A percentile compares a stretch with the other conserved stretches of the same genome.
Evolutionary conservation across 2,888 invertebrate species (phyloP).

Genomic region (Diloba caeruleocephala): DNA sequence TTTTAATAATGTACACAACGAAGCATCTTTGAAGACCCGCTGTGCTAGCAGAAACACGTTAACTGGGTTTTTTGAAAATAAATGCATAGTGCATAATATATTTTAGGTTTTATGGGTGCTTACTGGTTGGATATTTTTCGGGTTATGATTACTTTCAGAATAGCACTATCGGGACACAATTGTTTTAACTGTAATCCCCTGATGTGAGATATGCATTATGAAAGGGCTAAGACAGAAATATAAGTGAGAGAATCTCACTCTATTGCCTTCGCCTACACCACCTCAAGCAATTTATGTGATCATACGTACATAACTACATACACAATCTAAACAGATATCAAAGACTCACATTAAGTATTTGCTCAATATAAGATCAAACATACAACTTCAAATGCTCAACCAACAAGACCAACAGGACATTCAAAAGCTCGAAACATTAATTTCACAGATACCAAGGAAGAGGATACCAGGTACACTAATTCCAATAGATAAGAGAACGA

Average conservation of each 20-base stretch:
- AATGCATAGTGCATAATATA: constrained; percentile 42
- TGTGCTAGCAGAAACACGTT: constrained; percentile 54
- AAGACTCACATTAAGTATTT: constrained; percentile 46
- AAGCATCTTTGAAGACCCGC: constrained; percentile 74
- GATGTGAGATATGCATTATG: no score
- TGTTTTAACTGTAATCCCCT: background rate
- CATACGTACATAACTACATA: constrained; percentile 19
- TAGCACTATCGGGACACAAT: background rate
- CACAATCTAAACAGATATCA: constrained; percentile 47
- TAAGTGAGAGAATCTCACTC: background rate
- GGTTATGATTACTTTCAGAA: background rate
- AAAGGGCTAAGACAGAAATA: background rate
- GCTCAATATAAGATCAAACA: constrained; percentile 48
- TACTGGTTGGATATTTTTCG: constrained; percentile 4
- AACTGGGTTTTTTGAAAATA: constrained; percentile 38
- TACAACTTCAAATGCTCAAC: constrained; percentile 44
- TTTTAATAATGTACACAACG: constrained; percentile 73
- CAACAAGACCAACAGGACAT: constrained; percentile 43
- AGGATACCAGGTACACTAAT: constrained; percentile 38
- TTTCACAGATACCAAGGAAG: constrained; percentile 34
- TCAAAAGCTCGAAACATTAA: constrained; percentile 39
- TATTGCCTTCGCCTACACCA: constrained; percentile 11
- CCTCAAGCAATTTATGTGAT: constrained; percentile 18
- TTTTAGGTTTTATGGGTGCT: constrained; percentile 7
- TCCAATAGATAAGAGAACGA: constrained; percentile 32